Conservation (phyloP, 2,797 vertebrate species). For the Anniella stebbinsi region DNA sequence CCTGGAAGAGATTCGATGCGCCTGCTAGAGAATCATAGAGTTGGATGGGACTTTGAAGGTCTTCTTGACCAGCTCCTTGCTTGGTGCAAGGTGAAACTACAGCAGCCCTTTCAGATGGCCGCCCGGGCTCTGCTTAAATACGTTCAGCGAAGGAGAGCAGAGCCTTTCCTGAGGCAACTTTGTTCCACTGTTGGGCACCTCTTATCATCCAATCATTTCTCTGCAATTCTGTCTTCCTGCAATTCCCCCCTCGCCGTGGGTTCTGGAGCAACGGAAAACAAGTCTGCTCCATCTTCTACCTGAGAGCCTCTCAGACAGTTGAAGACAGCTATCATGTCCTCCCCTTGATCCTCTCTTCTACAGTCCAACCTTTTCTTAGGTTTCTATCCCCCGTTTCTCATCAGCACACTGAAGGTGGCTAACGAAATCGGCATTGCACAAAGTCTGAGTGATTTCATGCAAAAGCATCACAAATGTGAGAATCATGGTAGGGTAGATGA, state of each 20-base stretch:
- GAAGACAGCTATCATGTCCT: background rate
- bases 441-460: background rate
- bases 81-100: too few species aligned
- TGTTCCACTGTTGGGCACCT: background rate
- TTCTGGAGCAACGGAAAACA: background rate
- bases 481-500: background rate
- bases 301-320: background rate
- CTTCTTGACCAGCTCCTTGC: background rate
- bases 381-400: background rate
- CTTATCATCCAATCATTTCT: too few species aligned
- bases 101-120: background rate
- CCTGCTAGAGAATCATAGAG: background rate
- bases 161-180: too few species aligned
- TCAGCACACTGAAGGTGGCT: background rate
- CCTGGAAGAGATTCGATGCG: too few species aligned
- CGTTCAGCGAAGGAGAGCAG: too few species aligned
- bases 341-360: background rate
- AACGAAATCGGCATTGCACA: background rate
- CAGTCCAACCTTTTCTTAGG: background rate
- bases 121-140: background rate
- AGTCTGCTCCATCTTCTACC: background rate
- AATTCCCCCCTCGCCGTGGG: background rate
- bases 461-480: background rate
- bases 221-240: too few species aligned
- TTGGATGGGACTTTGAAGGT: background rate